Base-by-base conservation (phyloP, 2,113 vertebrate genomes). In the Zosterops hypoxanthus region DNA sequence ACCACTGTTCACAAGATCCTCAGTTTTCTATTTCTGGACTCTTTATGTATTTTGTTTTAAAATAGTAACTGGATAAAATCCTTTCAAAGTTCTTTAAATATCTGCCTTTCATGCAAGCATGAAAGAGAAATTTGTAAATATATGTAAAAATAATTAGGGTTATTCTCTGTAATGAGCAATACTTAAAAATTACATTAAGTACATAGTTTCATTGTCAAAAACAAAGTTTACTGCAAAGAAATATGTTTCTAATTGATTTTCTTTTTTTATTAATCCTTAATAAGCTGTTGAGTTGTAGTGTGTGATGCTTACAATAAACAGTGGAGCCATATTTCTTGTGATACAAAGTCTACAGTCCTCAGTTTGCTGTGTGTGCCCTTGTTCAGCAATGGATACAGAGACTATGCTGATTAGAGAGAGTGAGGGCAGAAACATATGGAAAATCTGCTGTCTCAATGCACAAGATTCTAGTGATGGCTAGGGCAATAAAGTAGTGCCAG, bases 1-100 rank as follows among this genome's bases (percentile, higher is more conserved):
- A n/a, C 34, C 19, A 28, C 0, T 0, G 1, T 34, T 39, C 29
- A 41, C 2, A 4, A 15, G 28, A 55, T 24, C 16, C 22, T 55
- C 52, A 61, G 28, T 9, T 90, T 55, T 85, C 6, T 24, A 3
- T 75, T 81, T 59, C 24, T 80, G 52, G 4, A 28, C 8, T 36
- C 55, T 50, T 36, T 18, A 53, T 26, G 7, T 46, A 21, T 69
- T 80, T 90, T 50, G 26, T 64, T 90, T 80, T 88, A 63, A 72
- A 77, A 29, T 4, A 57, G 14, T 50, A 7, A 42, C 8, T 73
- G 33, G 26, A 66, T 66, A 63, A 83, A 77, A 55, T 29, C 10
- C 4, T 65, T 59, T 73, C 16, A 25, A 73, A 13, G 4, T 52
- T 70, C 41, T 34, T 73, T 55, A 75, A 50, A 28, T 1, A 8